These are phyloP conservation scores for Cephus cinctus DNA, from an alignment of 1,140 invertebrate genomes.

Conservation along the genomic window DNA sequence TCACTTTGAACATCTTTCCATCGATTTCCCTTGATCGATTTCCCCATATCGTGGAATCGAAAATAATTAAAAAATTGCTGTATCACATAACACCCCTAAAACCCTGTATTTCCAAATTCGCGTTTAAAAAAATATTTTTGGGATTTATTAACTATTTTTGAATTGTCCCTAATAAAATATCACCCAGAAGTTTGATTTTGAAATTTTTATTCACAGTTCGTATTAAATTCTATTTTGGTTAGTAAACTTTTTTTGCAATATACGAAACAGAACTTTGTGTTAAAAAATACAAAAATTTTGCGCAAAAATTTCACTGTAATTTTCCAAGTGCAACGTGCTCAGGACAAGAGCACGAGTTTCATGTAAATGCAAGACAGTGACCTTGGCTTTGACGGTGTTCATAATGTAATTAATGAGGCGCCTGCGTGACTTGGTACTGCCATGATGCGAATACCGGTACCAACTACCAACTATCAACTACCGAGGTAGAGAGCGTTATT, in stretches of 20 bases:
- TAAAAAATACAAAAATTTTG: too few species aligned
- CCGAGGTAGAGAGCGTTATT: constrained; percentile 7
- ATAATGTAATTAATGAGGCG: constrained; percentile 31
- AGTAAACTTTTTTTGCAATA: not conserved
- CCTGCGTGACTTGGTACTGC: constrained; percentile 3
- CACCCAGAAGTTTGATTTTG: not conserved
- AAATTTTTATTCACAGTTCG: not conserved
- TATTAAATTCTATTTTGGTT: not conserved
- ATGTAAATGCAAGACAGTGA: constrained; percentile 8
- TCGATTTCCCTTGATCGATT: too few species aligned
- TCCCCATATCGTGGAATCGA: too few species aligned
- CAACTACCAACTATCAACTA: too few species aligned
- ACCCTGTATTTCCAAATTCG: too few species aligned
- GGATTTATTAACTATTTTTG: too few species aligned
- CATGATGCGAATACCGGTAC: not conserved
- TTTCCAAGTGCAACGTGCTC: not conserved
- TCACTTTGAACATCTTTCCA: too few species aligned
- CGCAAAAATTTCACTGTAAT: too few species aligned
- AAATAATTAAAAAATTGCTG: too few species aligned
- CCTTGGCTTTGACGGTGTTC: constrained; percentile 35
- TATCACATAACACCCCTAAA: too few species aligned
- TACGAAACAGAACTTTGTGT: not conserved
- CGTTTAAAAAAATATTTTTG: too few species aligned
- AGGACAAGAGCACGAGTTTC: constrained; percentile 6
- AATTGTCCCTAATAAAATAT: not conserved